Evolutionary conservation across 2,113 vertebrate species (phyloP).

Genomic region (Pseudopodoces humilis): DNA sequence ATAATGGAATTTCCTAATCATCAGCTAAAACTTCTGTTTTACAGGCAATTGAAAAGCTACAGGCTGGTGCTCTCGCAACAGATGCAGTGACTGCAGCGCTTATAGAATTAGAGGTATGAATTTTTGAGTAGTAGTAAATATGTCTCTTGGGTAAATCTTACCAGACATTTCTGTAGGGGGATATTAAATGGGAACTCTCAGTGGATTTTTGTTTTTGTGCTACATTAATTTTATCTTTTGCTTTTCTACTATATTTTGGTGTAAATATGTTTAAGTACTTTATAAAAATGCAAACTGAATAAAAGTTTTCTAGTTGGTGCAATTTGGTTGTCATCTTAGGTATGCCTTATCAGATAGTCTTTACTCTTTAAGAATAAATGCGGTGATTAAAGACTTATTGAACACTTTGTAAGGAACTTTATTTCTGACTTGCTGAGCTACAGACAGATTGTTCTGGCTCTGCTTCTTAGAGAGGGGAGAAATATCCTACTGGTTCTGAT

Average conservation of each 20-base stretch:
- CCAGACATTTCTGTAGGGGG: neutral
- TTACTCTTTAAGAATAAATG: neutral
- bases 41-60: constrained; percentile 94
- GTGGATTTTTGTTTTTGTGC: neutral
- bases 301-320: neutral
- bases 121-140: neutral
- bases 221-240: neutral
- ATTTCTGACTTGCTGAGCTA: neutral
- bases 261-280: neutral
- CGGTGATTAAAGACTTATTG: neutral
- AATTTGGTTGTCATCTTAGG: neutral
- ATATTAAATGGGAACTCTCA: neutral
- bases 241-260: neutral
- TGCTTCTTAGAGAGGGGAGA: neutral
- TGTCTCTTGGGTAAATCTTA: neutral
- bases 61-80: constrained; percentile 91
- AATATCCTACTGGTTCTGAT: neutral
- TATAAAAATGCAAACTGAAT: neutral
- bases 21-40: constrained; percentile 53
- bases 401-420: neutral
- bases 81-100: constrained; percentile 96
- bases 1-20: neutral
- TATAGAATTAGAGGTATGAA: constrained; percentile 92
- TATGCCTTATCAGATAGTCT: neutral
- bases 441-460: neutral